A percentile compares a stretch with the other conserved stretches of the same genome.
phyloP scores from a whole-genome alignment of 2,797 vertebrate species.

The Masticophis lateralis region DNA sequence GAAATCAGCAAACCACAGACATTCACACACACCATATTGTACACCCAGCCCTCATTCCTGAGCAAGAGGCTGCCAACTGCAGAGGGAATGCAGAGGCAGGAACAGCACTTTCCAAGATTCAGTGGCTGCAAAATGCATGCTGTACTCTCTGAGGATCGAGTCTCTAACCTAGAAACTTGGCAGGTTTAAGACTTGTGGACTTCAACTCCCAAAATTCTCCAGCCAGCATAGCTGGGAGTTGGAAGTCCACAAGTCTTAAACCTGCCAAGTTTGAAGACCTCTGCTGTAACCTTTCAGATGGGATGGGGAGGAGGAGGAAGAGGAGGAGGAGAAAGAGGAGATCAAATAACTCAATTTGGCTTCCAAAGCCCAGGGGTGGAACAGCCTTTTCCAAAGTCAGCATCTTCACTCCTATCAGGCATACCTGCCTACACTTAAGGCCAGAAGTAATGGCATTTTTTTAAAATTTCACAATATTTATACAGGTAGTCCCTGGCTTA shows the following conservation, averaged over 20 bases:
- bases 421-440: background rate
- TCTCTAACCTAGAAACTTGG: background rate
- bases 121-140: background rate
- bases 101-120: background rate
- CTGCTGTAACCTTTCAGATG: background rate
- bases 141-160: background rate
- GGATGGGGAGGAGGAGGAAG: too few species aligned
- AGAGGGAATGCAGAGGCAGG: background rate
- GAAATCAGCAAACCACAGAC: slow-evolving; percentile 1
- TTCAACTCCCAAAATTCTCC: too few species aligned
- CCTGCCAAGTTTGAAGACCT: too few species aligned
- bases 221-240: too few species aligned
- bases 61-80: background rate
- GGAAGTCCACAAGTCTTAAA: too few species aligned
- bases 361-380: background rate
- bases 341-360: background rate
- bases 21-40: background rate
- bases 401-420: background rate
- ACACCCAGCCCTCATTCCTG: background rate
- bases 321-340: background rate
- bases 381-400: background rate
- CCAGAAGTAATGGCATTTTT: background rate
- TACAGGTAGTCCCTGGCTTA: background rate
- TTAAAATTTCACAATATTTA: background rate
- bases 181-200: too few species aligned